Conservation (phyloP, 1,140 invertebrate genomes). For the Sycobia sp. region DNA sequence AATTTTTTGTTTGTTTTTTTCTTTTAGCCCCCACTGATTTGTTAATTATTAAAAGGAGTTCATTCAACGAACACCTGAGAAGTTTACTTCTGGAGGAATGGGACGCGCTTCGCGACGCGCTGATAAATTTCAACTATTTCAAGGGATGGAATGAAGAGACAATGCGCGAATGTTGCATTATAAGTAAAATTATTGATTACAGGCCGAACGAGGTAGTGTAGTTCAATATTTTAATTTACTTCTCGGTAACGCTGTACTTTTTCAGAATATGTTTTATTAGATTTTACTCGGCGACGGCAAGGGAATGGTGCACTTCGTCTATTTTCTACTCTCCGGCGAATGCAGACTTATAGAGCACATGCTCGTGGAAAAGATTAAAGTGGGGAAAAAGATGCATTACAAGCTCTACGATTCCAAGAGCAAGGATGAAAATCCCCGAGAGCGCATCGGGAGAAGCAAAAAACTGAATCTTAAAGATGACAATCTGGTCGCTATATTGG, state of each 20-base stretch:
- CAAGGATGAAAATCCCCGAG: neutral
- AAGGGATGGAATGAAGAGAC: constrained; percentile 64
- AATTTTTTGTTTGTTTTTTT: constrained; percentile 1
- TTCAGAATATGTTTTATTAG: constrained; percentile 31
- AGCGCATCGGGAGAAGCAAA: neutral
- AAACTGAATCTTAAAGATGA: neutral
- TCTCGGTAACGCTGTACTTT: neutral
- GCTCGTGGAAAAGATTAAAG: constrained; percentile 52
- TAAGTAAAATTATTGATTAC: constrained; percentile 66
- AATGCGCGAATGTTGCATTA: constrained; percentile 68
- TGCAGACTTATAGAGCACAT: constrained; percentile 69
- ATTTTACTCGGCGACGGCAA: constrained; percentile 66
- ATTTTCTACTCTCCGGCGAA: constrained; percentile 68
- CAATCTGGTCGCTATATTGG: neutral
- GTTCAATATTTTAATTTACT: neutral
- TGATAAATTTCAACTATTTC: constrained; percentile 70
- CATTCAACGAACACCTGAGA: constrained; percentile 68
- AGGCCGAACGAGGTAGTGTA: constrained; percentile 60
- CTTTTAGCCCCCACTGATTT: constrained; percentile 62
- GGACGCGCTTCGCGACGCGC: constrained; percentile 64
- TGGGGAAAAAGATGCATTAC: constrained; percentile 55
- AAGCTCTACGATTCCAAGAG: constrained; percentile 55
- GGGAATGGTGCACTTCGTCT: constrained; percentile 68
- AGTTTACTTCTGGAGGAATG: constrained; percentile 65
- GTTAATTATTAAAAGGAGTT: constrained; percentile 59